Evolutionary conservation across 37 sponge, comb jelly and placozoan genomes (phyloP).

Genomic region (Chondrosia reniformis): DNA sequence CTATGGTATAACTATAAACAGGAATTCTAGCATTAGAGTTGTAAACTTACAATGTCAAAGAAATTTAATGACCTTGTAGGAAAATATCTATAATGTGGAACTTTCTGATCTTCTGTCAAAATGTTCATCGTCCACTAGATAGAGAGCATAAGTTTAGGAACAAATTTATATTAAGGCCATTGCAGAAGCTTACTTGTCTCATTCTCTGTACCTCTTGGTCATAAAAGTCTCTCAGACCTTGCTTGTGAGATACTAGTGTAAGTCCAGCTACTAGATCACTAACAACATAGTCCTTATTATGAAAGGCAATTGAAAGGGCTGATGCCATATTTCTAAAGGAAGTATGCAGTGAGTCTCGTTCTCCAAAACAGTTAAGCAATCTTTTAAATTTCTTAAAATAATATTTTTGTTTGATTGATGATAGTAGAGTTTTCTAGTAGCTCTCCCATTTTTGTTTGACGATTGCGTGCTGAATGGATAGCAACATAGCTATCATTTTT

Average conservation of each 20-base stretch:
- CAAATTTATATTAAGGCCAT: too few species aligned
- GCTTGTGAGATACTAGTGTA: background rate
- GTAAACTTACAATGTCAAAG: background rate
- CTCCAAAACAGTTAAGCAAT: background rate
- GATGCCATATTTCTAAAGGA: background rate
- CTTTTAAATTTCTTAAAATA: constrained; percentile 3
- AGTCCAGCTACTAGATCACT: constrained; percentile 9
- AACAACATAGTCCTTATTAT: constrained; percentile 12
- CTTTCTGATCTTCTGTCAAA: too few species aligned
- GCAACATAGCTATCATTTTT: too few species aligned
- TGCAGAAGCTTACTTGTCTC: constrained; percentile 1
- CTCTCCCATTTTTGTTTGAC: background rate
- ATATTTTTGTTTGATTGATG: constrained; percentile 7
- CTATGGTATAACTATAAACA: too few species aligned
- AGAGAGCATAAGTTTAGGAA: too few species aligned
- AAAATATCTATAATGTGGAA: too few species aligned
- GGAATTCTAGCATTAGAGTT: too few species aligned
- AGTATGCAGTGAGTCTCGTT: background rate
- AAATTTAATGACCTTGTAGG: background rate
- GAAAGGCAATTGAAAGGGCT: background rate
- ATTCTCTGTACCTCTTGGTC: background rate
- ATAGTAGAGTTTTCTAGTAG: constrained; percentile 5
- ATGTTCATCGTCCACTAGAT: too few species aligned
- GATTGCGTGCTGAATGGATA: background rate
- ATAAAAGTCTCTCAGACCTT: background rate